phyloP scores from a whole-genome alignment of 2,888 invertebrate species.

The Spodoptera littoralis region DNA sequence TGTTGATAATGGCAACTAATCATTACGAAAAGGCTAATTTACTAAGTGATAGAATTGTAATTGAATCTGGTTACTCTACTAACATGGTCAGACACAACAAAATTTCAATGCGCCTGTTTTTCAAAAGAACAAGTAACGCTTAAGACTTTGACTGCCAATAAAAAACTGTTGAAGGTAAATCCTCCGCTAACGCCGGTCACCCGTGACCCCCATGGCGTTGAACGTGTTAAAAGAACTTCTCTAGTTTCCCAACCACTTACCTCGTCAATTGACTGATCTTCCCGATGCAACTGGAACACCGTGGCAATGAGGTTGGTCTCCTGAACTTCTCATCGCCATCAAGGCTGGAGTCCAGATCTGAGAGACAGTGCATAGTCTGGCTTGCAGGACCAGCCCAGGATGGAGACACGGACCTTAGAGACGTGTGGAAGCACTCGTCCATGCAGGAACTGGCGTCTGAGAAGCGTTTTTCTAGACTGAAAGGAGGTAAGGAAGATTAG shows the following conservation, averaged over 20 bases:
- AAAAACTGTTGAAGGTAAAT: too few relatives aligned
- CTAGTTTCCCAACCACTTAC: constrained; percentile 52
- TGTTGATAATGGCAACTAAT: too few relatives aligned
- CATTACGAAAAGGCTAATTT: too few relatives aligned
- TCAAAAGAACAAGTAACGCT: too few relatives aligned
- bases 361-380: constrained; percentile 85
- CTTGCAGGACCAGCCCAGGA: constrained; percentile 80
- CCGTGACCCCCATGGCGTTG: too few relatives aligned
- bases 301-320: constrained; percentile 84
- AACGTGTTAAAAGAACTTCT: neutral
- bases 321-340: constrained; percentile 82
- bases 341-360: constrained; percentile 80
- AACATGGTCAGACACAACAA: too few relatives aligned
- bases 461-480: constrained; percentile 84
- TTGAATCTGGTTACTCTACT: too few relatives aligned
- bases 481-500: constrained; percentile 7
- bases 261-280: constrained; percentile 92
- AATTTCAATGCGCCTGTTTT: too few relatives aligned
- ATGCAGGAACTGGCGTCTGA: constrained; percentile 83
- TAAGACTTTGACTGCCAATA: too few relatives aligned
- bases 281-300: constrained; percentile 94
- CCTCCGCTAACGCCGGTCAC: too few relatives aligned
- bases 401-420: constrained; percentile 81
- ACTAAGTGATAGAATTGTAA: too few relatives aligned
- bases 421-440: constrained; percentile 83